phyloP scores from a whole-genome alignment of 2,113 vertebrate species.

The Thalassarche chlororhynchos region DNA sequence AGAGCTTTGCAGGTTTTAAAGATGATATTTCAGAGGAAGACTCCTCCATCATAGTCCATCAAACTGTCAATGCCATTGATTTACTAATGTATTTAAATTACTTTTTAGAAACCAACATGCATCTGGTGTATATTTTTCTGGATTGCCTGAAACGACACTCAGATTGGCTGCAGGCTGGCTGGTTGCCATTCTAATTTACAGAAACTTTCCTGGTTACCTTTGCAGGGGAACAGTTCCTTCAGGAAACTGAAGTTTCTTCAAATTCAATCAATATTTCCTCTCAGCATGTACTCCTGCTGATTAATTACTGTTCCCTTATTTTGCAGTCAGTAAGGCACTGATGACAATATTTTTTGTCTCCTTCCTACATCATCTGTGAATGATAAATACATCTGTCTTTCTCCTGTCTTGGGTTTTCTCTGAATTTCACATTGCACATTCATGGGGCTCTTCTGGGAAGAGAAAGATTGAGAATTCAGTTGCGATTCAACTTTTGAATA shows the following conservation, averaged over 20 bases:
- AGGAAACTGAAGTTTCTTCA: constrained; percentile 40
- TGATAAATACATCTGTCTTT: constrained; percentile 66
- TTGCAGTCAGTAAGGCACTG: constrained; percentile 34
- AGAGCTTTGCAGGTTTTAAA: constrained; percentile 18
- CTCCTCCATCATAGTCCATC: constrained; percentile 36
- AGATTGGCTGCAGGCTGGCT: constrained; percentile 44
- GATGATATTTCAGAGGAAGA: constrained; percentile 16
- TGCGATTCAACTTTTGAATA: not conserved
- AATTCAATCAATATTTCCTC: constrained; percentile 62
- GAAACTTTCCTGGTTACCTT: constrained; percentile 55
- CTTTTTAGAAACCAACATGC: not conserved
- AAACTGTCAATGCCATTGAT: constrained; percentile 53
- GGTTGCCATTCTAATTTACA: constrained; percentile 63
- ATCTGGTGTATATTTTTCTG: constrained; percentile 49
- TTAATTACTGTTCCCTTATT: constrained; percentile 57
- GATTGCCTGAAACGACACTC: constrained; percentile 23
- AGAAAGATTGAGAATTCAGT: not conserved
- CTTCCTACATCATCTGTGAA: constrained; percentile 57
- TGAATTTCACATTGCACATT: not conserved
- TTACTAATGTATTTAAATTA: constrained; percentile 38
- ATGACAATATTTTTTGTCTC: constrained; percentile 56
- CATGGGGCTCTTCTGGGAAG: constrained; percentile 4
- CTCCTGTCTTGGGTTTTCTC: not conserved
- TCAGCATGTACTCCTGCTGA: constrained; percentile 44
- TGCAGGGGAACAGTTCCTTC: constrained; percentile 52